Percentiles rank a stretch among this genome's conserved stretches.
Conservation (phyloP, 2,113 vertebrate species). For the Rhinogobius similis region DNA sequence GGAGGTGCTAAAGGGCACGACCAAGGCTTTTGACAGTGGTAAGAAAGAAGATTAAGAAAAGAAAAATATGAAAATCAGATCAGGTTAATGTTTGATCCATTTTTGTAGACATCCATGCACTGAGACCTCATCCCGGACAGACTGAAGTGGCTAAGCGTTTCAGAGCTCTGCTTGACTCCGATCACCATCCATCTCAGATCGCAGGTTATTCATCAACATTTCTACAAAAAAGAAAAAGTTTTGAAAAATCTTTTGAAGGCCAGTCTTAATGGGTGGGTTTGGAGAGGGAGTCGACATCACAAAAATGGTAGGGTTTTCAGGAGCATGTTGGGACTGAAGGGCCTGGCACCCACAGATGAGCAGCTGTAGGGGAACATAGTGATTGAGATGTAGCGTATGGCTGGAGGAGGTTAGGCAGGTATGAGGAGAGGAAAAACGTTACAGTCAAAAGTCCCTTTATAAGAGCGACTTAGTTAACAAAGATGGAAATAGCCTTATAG, state of each 20-base stretch:
- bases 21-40: slow-evolving; percentile 97
- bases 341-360: no score
- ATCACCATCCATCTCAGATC: slow-evolving; percentile 96
- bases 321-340: no score
- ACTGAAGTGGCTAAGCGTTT: slow-evolving; percentile 92
- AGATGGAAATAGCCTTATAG: no score
- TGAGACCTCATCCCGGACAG: slow-evolving; percentile 93
- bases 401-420: no score
- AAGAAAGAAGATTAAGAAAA: slow-evolving; percentile 36
- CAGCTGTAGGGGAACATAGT: no score
- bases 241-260: no score
- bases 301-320: not conserved
- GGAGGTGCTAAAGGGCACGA: slow-evolving; percentile 96
- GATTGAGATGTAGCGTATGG: no score
- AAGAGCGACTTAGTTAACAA: no score
- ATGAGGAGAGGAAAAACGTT: no score
- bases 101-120: slow-evolving; percentile 86
- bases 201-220: slow-evolving; percentile 80
- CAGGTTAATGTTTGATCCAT: slow-evolving; percentile 11
- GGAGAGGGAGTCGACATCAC: not conserved
- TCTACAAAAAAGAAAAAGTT: no score
- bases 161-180: slow-evolving; percentile 93
- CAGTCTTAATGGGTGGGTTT: no score
- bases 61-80: not conserved
- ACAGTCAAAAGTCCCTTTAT: no score